phyloP scores from a whole-genome alignment of 1,140 invertebrate species.

The Drosophila sulfurigaster region DNA sequence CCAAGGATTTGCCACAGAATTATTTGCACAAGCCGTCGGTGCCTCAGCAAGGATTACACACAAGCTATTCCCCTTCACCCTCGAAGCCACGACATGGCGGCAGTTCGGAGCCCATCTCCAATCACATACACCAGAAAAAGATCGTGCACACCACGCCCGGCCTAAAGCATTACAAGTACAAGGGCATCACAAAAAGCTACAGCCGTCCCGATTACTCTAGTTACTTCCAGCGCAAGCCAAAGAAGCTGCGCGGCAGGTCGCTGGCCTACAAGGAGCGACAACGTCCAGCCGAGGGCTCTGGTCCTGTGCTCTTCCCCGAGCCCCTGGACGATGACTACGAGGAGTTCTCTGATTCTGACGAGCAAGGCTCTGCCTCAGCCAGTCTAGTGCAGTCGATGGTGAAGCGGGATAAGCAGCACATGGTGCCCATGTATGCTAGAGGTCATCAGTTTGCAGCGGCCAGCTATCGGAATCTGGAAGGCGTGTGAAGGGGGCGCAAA shows the following conservation, averaged over 20 bases:
- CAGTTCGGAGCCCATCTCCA: conserved; percentile 57
- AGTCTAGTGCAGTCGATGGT: conserved; percentile 78
- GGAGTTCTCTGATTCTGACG: conserved; percentile 43
- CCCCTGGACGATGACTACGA: conserved; percentile 48
- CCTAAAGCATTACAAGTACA: conserved; percentile 81
- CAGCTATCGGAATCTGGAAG: conserved; percentile 53
- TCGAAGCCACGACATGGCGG: conserved; percentile 54
- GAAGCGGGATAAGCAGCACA: conserved; percentile 75
- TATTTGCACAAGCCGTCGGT: conserved; percentile 63
- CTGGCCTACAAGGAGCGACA: conserved; percentile 16
- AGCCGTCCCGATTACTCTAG: conserved; percentile 72
- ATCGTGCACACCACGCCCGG: conserved; percentile 81
- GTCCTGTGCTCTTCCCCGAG: conserved; percentile 68
- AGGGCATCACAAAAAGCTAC: conserved; percentile 59
- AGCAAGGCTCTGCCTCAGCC: conserved; percentile 73
- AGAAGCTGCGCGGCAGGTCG: conserved; percentile 49
- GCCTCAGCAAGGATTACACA: conserved; percentile 54
- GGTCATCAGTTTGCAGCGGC: conserved; percentile 57
- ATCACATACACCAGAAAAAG: conserved; percentile 75
- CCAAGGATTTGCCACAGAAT: conserved; percentile 69
- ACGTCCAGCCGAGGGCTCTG: conserved; percentile 39
- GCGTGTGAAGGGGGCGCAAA: conserved; percentile 31
- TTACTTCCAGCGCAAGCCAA: conserved; percentile 80
- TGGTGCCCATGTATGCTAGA: conserved; percentile 76
- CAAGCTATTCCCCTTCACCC: conserved; percentile 55